Conservation (phyloP, 2,888 invertebrate genomes). For the Xylota sylvarum region DNA sequence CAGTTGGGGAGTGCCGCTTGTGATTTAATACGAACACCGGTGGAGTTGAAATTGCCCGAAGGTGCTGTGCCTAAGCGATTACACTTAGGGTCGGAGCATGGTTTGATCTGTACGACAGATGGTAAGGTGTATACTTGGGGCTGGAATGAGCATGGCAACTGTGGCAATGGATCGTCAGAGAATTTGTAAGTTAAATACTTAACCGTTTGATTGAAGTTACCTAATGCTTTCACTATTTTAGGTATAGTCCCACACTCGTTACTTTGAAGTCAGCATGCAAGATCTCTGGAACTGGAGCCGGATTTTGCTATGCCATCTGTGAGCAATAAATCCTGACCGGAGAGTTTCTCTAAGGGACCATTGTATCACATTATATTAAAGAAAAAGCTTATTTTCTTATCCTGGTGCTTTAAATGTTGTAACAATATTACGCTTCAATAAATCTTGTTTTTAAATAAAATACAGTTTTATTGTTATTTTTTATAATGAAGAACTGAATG, state of each 20-base stretch:
- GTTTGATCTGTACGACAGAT: constrained; percentile 88
- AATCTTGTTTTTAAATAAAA: constrained; percentile 25
- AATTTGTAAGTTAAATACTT: constrained; percentile 81
- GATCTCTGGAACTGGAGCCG: constrained; percentile 83
- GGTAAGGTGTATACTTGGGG: constrained; percentile 92
- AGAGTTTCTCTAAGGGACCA: constrained; percentile 20
- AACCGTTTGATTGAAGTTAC: neutral
- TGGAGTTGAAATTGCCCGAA: constrained; percentile 79
- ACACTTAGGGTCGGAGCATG: constrained; percentile 92
- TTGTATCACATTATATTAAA: neutral
- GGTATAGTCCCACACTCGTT: constrained; percentile 81
- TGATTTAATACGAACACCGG: constrained; percentile 81
- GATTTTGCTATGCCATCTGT: constrained; percentile 83
- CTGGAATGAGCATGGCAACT: constrained; percentile 96
- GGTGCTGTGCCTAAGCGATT: constrained; percentile 79
- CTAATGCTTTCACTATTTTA: constrained; percentile 70
- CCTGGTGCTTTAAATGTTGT: constrained; percentile 29
- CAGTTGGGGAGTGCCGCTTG: constrained; percentile 87
- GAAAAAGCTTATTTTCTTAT: neutral
- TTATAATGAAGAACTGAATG: too few species aligned
- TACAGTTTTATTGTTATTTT: neutral
- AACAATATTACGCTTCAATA: constrained; percentile 17
- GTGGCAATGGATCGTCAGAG: constrained; percentile 87
- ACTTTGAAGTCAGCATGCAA: constrained; percentile 80
- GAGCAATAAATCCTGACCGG: constrained; percentile 53